A percentile compares a stretch with the other conserved stretches of the same genome.
phyloP scores from a whole-genome alignment of 2,888 invertebrate genomes.

The Epinotia demarniana region DNA sequence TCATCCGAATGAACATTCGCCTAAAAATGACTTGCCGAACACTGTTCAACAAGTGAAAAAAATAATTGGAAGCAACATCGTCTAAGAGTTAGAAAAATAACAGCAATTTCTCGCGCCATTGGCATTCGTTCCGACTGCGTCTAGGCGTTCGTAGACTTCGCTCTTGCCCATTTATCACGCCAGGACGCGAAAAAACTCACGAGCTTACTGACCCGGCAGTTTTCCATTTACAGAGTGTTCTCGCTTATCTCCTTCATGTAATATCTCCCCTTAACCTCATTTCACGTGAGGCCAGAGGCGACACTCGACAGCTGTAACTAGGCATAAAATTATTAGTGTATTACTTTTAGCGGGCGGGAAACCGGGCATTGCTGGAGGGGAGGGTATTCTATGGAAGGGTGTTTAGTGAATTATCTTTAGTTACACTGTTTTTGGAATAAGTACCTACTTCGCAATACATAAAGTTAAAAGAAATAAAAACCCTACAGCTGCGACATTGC shows the following conservation, averaged over 20 bases:
- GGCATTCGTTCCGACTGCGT: slow-evolving; percentile 67
- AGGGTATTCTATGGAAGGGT: not conserved
- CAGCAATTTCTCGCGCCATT: slow-evolving; percentile 76
- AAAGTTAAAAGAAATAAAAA: too few species aligned
- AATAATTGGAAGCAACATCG: slow-evolving; percentile 50
- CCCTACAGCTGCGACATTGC: too few species aligned
- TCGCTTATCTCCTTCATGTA: slow-evolving; percentile 72
- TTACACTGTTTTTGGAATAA: not conserved
- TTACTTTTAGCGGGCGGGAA: not conserved
- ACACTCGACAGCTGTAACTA: slow-evolving; percentile 36
- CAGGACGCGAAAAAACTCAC: slow-evolving; percentile 72
- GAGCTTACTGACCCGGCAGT: slow-evolving; percentile 75
- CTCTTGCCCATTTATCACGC: slow-evolving; percentile 75
- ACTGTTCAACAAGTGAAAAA: not conserved
- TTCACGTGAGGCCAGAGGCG: slow-evolving; percentile 37
- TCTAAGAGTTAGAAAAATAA: slow-evolving; percentile 67
- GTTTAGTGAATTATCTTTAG: not conserved
- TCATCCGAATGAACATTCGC: too few species aligned
- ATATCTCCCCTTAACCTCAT: slow-evolving; percentile 60
- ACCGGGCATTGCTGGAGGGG: too few species aligned
- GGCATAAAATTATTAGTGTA: slow-evolving; percentile 18
- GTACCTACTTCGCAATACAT: too few species aligned
- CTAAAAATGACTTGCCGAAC: not conserved
- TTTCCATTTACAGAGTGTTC: slow-evolving; percentile 77
- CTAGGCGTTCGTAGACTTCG: slow-evolving; percentile 55